phyloP scores from a whole-genome alignment of 1,140 invertebrate species.

The Brachionus calyciflorus region DNA sequence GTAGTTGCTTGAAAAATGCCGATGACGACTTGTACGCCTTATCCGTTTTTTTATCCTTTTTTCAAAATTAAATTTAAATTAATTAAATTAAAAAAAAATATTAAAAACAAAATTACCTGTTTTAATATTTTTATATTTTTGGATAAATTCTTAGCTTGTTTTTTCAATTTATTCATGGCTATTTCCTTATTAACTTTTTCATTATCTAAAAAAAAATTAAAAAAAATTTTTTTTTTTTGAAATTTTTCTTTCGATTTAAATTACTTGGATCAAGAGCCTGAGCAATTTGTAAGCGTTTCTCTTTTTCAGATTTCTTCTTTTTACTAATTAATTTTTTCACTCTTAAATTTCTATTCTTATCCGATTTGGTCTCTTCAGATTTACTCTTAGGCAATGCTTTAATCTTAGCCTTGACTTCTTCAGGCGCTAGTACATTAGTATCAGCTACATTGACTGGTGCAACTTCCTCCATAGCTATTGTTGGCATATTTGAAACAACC shows the following conservation, averaged over 20 bases:
- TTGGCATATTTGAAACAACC: constrained; percentile 83
- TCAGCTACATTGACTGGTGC: constrained; percentile 80
- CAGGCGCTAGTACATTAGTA: constrained; percentile 81
- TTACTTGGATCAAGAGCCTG: constrained; percentile 42
- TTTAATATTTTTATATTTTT: constrained; percentile 44
- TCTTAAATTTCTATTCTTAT: constrained; percentile 40
- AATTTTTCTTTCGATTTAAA: neutral
- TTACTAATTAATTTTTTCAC: constrained; percentile 37
- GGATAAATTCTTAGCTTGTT: constrained; percentile 43
- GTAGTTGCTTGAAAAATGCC: constrained; percentile 42
- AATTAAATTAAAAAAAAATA: too few relatives aligned
- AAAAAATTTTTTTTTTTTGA: neutral
- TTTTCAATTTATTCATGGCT: constrained; percentile 42
- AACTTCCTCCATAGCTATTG: constrained; percentile 91
- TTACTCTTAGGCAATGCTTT: constrained; percentile 39
- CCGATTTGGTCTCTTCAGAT: constrained; percentile 28
- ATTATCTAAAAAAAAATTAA: constrained; percentile 42
- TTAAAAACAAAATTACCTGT: neutral
- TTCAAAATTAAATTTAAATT: neutral
- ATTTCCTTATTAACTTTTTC: constrained; percentile 34
- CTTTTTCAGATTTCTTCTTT: constrained; percentile 3
- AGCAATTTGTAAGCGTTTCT: constrained; percentile 22
- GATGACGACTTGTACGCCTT: constrained; percentile 36
- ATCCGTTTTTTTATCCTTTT: constrained; percentile 37
- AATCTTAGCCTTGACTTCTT: constrained; percentile 76